Evolutionary conservation across 1,140 invertebrate species (phyloP).

Genomic region (Lerema accius): DNA sequence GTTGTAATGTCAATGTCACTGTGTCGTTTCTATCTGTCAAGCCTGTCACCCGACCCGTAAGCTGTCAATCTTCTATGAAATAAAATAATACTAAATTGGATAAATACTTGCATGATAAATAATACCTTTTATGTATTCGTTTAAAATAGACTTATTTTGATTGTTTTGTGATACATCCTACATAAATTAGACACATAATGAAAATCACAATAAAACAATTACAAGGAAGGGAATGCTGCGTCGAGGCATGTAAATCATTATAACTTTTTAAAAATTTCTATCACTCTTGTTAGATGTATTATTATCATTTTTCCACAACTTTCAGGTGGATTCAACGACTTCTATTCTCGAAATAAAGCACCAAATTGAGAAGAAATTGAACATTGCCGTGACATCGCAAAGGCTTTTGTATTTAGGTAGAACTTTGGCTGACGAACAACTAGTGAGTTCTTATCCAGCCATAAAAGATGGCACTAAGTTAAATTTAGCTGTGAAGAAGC

Average conservation of each 20-base stretch:
- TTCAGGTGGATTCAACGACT: constrained; percentile 64
- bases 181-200: too few species aligned
- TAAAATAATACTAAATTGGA: too few species aligned
- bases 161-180: too few species aligned
- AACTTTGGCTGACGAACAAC: constrained; percentile 65
- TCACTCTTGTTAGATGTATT: too few species aligned
- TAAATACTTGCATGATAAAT: too few species aligned
- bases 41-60: too few species aligned
- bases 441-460: constrained; percentile 59
- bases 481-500: constrained; percentile 71
- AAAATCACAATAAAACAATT: constrained; percentile 72
- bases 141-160: too few species aligned
- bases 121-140: too few species aligned
- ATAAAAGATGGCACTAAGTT: constrained; percentile 74
- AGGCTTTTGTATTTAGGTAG: constrained; percentile 64
- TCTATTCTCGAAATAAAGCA: constrained; percentile 70
- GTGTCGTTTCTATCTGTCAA: too few species aligned
- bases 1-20: too few species aligned
- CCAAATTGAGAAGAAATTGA: constrained; percentile 54
- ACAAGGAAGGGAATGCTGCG: constrained; percentile 67
- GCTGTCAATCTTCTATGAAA: too few species aligned
- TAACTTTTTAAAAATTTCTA: too few species aligned
- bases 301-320: constrained; percentile 30
- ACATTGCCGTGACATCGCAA: constrained; percentile 64
- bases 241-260: constrained; percentile 52